Conservation (phyloP, 2,797 vertebrate genomes). For the Schizopygopsis pylzovi region DNA sequence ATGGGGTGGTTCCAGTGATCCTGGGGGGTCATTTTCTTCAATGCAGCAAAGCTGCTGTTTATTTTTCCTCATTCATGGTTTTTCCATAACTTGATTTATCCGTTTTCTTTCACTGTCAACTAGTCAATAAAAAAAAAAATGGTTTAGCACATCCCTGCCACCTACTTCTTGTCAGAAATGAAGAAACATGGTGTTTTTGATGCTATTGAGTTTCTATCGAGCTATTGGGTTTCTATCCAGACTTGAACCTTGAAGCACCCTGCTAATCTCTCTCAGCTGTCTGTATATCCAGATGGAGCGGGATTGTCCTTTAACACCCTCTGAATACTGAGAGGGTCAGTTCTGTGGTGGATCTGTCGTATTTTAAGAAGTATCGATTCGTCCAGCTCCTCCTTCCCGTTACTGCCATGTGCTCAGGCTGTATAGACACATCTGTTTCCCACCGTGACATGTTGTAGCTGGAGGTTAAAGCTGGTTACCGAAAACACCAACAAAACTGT, state of each 20-base stretch:
- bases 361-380: neutral
- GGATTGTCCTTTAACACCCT: neutral
- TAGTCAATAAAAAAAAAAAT: neutral
- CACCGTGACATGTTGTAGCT: conserved; percentile 34
- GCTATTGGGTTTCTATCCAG: neutral
- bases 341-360: neutral
- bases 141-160: neutral
- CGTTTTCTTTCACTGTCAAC: neutral
- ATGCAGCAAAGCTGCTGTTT: conserved; percentile 75
- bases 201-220: neutral
- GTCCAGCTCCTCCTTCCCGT: neutral
- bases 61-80: conserved; percentile 75
- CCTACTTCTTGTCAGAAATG: neutral
- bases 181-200: neutral
- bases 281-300: neutral
- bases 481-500: neutral
- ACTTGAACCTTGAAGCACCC: conserved; percentile 6
- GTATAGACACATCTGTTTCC: conserved; percentile 51
- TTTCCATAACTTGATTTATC: conserved; percentile 54
- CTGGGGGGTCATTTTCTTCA: conserved; percentile 84
- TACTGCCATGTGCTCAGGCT: conserved; percentile 26
- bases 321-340: neutral
- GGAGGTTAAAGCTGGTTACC: conserved; percentile 10
- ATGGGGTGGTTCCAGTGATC: conserved; percentile 78
- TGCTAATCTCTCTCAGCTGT: conserved; percentile 16